phyloP scores from a whole-genome alignment of 2,888 invertebrate genomes.

The Mycalesis mineus region DNA sequence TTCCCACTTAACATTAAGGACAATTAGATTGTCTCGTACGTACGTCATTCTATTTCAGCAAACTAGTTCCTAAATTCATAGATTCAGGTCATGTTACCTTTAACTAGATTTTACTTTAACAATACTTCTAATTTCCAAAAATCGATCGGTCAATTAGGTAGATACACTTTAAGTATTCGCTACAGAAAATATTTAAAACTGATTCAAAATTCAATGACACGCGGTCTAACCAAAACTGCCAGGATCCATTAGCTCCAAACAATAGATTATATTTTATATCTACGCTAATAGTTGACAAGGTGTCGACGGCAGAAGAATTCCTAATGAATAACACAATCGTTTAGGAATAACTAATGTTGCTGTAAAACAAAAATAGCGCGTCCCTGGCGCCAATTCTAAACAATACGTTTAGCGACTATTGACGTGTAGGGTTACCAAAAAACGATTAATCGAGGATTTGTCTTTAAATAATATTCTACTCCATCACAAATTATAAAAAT shows the following conservation, averaged over 20 bases:
- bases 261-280: constrained; percentile 13
- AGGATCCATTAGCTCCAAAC: constrained; percentile 18
- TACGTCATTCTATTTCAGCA: no score
- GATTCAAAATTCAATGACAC: background rate
- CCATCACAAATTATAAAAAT: no score
- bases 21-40: no score
- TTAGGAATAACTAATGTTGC: constrained; percentile 11
- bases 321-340: constrained; percentile 15
- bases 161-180: no score
- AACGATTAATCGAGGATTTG: constrained; percentile 28
- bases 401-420: constrained; percentile 51
- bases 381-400: constrained; percentile 28
- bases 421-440: constrained; percentile 34
- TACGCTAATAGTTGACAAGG: constrained; percentile 6
- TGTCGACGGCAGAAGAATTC: constrained; percentile 21
- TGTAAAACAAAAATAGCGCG: constrained; percentile 2
- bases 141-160: no score
- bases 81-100: no score
- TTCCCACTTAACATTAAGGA: no score
- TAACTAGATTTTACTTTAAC: no score
- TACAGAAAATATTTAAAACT: background rate
- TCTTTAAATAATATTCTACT: background rate
- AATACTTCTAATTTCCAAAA: no score
- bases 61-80: no score
- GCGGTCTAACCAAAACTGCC: constrained; percentile 6